Base-by-base conservation (phyloP, 1,140 invertebrate genomes). In the Hycleus cichorii region DNA sequence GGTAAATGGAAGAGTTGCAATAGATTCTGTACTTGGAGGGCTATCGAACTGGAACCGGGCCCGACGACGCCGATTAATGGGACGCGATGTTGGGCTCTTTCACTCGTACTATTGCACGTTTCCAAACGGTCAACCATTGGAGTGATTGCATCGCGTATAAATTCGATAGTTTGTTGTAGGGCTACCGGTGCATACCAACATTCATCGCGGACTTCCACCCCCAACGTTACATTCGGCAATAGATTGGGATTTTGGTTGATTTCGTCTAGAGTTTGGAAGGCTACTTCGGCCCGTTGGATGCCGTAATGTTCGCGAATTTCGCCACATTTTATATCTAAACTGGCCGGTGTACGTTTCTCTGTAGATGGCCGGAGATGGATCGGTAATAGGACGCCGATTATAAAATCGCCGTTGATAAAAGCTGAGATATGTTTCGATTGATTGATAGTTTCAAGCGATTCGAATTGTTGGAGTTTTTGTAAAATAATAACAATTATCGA, bases 141-240 rank as follows among this genome's bases (percentile, higher is more conserved):
- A 1, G 79, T 75, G 48, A 85, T 85, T n/a, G 83, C 80, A 68
- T 88, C 84, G 39, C 85, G 75, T 45, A 89, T 86, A 59, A 89
- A 82, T 70, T 88, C 85, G 49, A 89, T 84, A 63, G 81, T 86
- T 72, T 90, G 86, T 71, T 89, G 88, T 40, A 91, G 76, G 11
- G 89, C 87, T 9, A 89, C 85, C 2, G 87, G 83, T 1, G 86
- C 81, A 62, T 86, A 63, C 89, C 89, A 91, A 71, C 89, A 91
- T 4, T 87, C 87, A 70, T 91, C 89, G 12, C 89, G 73, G 40
- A 90, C 88, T 69, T 90, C 88, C 52, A 89, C 81, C 5, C 89
- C 89, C 9, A 91, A 73, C 3, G 77, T 84, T 45, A 91, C 63
- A 68, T 79, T 78, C 9, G 74, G 74, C 25, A 81, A 65, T 24